phyloP scores from a whole-genome alignment of 1,140 invertebrate genomes.

The Geopemphigus sp. region DNA sequence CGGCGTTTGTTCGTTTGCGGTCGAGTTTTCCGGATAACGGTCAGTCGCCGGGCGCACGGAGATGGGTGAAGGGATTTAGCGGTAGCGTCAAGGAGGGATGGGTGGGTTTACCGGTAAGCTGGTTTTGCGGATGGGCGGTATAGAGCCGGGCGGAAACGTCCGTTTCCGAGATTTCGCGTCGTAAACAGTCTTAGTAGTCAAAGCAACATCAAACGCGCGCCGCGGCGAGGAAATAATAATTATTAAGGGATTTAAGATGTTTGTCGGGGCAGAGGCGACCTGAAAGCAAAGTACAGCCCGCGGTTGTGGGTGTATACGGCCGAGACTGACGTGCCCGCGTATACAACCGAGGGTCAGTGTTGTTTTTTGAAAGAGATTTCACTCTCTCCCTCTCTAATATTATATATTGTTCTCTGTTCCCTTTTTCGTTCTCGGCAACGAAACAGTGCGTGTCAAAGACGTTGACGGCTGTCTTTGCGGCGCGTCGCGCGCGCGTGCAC shows the following conservation, averaged over 20 bases:
- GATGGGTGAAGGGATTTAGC: not conserved
- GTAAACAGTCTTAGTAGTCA: not conserved
- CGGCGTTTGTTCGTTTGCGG: not conserved
- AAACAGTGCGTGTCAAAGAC: not conserved
- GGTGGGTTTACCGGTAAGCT: not conserved
- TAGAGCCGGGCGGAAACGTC: not conserved
- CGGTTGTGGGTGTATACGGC: not conserved
- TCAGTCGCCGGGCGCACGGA: too few species aligned
- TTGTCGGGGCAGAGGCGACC: too few species aligned
- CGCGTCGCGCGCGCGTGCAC: not conserved
- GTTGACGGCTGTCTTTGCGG: not conserved
- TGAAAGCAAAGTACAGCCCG: not conserved
- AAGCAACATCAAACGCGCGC: not conserved
- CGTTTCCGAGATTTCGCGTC: not conserved
- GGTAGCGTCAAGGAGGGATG: not conserved
- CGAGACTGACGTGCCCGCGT: not conserved
- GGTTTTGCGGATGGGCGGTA: not conserved
- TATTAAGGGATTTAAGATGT: not conserved
- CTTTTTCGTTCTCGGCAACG: not conserved
- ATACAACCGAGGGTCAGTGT: not conserved
- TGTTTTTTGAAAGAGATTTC: not conserved
- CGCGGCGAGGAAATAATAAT: not conserved
- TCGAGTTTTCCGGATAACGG: not conserved
- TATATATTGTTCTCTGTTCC: too few species aligned
- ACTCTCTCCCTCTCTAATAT: not conserved